Base-by-base conservation (phyloP, 2,888 invertebrate genomes). In the Marasmarcha lunaedactyla region DNA sequence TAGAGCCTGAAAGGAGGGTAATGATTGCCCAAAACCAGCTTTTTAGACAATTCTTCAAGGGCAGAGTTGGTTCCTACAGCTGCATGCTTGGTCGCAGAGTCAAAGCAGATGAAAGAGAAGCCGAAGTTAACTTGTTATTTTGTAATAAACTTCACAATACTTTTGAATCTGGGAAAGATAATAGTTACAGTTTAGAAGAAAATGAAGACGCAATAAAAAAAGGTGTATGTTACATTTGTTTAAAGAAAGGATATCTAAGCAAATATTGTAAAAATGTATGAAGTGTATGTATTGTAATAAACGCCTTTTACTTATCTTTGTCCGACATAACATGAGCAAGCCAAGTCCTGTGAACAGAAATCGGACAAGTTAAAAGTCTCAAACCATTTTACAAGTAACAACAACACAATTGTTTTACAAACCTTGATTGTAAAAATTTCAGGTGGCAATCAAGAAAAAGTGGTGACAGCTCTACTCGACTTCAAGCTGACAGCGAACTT, bases 1-100 rank as follows among this genome's bases (percentile, higher is more conserved):
- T 43, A 2, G 43, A 41, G 14, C 15, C 13, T 12, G 40, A 43
- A 10, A n/a, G n/a, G n/a, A n/a, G n/a, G n/a, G n/a, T n/a, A n/a
- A n/a, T n/a, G n/a, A n/a, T n/a, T n/a, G n/a, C n/a, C n/a, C n/a
- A n/a, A n/a, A n/a, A n/a, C n/a, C n/a, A n/a, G n/a, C n/a, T n/a
- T n/a, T n/a, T n/a, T n/a, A n/a, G n/a, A n/a, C n/a, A n/a, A n/a
- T n/a, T n/a, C n/a, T n/a, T n/a, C n/a, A n/a, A n/a, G n/a, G n/a
- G n/a, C n/a, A n/a, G n/a, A n/a, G n/a, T n/a, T n/a, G n/a, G n/a
- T n/a, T n/a, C n/a, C n/a, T n/a, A n/a, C n/a, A n/a, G 25, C 25
- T 6, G 25, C 25, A 25, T 25, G 6, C 5, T 5, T 25, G 5
- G 5, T 25, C 6, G 25, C 25, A 25, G 25, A 6, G 9, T 9